Conservation (phyloP, 2,113 vertebrate genomes). For the Elachura formosa region DNA sequence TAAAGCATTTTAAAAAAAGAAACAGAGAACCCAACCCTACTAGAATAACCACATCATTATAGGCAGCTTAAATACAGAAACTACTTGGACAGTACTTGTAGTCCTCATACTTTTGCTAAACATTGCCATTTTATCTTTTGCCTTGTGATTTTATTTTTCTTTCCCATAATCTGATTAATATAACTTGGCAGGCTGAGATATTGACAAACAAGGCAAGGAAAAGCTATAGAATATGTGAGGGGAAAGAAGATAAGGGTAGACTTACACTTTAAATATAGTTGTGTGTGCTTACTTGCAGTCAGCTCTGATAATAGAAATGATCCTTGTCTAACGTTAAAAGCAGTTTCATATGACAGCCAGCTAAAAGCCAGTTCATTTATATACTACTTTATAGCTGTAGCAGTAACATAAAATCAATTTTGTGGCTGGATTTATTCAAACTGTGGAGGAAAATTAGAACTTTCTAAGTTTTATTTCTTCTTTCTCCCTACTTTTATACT, state of each 20-base stretch:
- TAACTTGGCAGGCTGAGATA: background rate
- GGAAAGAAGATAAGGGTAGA: background rate
- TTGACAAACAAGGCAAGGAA: background rate
- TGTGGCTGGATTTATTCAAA: conserved; percentile 28
- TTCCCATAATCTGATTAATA: background rate
- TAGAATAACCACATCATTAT: background rate
- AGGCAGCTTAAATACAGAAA: background rate
- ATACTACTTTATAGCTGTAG: conserved; percentile 2
- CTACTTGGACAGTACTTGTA: background rate
- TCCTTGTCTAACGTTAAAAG: conserved; percentile 25
- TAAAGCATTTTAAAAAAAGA: no score
- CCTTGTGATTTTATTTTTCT: background rate
- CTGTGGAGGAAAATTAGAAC: background rate
- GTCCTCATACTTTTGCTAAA: background rate
- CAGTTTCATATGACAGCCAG: conserved; percentile 10
- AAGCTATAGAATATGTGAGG: background rate
- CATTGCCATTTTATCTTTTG: background rate
- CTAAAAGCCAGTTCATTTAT: conserved; percentile 59
- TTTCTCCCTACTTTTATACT: background rate
- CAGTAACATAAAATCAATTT: conserved; percentile 16
- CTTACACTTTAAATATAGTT: background rate
- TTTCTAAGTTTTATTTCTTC: background rate
- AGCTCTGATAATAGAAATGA: background rate
- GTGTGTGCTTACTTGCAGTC: background rate
- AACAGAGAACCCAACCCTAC: background rate